Percentiles rank a stretch among this genome's conserved stretches.
These are phyloP conservation scores for Drosophila ananassae DNA, from an alignment of 1,140 invertebrate species.

Conservation along the genomic window DNA sequence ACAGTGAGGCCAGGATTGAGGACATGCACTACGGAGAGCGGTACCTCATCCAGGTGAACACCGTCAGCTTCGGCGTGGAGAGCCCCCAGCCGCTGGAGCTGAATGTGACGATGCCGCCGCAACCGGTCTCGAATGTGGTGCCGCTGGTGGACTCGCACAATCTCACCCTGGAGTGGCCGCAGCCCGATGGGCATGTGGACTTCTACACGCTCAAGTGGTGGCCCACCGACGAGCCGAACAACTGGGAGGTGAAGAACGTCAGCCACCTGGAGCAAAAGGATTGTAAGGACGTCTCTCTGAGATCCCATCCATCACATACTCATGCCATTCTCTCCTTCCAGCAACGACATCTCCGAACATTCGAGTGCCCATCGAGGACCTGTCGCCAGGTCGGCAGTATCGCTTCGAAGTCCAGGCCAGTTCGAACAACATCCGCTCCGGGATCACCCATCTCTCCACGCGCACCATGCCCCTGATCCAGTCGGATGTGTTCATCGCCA, in stretches of 20 bases:
- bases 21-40: slow-evolving; percentile 95
- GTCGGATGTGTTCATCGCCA: slow-evolving; percentile 94
- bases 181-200: slow-evolving; percentile 93
- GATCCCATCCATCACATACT: neutral
- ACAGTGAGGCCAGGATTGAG: slow-evolving; percentile 90
- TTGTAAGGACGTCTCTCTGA: neutral
- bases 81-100: slow-evolving; percentile 90
- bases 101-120: slow-evolving; percentile 93
- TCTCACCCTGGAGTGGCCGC: slow-evolving; percentile 94
- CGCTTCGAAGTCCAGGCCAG: slow-evolving; percentile 91
- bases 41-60: slow-evolving; percentile 94
- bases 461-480: slow-evolving; percentile 95
- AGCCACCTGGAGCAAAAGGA: slow-evolving; percentile 71
- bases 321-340: neutral
- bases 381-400: slow-evolving; percentile 92
- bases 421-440: slow-evolving; percentile 90
- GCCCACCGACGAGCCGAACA: slow-evolving; percentile 85
- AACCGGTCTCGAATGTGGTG: slow-evolving; percentile 91
- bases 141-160: slow-evolving; percentile 94
- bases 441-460: slow-evolving; percentile 88
- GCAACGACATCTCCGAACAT: slow-evolving; percentile 72
- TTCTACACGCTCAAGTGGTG: slow-evolving; percentile 92
- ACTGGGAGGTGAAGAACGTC: slow-evolving; percentile 85
- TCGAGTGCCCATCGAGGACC: slow-evolving; percentile 88
- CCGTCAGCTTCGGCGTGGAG: slow-evolving; percentile 92